phyloP scores from a whole-genome alignment of 2,113 vertebrate genomes.

The Microcebus ravelobensis region DNA sequence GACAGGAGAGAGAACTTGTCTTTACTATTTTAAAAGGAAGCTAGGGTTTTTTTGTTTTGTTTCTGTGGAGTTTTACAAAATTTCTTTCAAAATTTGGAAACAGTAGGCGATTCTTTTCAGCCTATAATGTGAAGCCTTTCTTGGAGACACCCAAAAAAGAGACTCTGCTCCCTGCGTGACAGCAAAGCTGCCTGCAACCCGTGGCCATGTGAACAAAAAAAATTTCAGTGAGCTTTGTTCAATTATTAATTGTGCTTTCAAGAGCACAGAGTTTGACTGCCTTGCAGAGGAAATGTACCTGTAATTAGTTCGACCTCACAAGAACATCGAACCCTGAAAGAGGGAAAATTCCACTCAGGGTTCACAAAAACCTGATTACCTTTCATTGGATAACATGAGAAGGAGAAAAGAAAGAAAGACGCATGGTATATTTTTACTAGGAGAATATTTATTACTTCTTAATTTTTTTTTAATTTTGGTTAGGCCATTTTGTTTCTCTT shows the following conservation, averaged over 20 bases:
- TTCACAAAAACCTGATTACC: constrained; percentile 46
- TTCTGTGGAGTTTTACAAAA: not conserved
- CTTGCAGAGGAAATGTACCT: constrained; percentile 72
- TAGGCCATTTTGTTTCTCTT: constrained; percentile 42
- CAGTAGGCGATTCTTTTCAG: constrained; percentile 26
- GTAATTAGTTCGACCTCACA: constrained; percentile 70
- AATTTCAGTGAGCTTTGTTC: constrained; percentile 69
- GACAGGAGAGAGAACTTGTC: constrained; percentile 6
- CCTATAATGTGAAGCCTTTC: constrained; percentile 16
- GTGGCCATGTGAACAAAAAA: constrained; percentile 31
- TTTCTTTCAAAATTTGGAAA: constrained; percentile 39
- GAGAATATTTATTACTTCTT: constrained; percentile 31
- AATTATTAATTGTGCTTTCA: constrained; percentile 73
- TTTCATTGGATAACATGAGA: constrained; percentile 40
- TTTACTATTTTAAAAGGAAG: constrained; percentile 5
- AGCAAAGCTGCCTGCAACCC: constrained; percentile 38
- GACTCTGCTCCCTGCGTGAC: constrained; percentile 26
- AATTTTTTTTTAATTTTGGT: not conserved
- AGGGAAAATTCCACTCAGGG: constrained; percentile 18
- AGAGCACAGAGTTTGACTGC: not conserved
- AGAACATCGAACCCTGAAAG: constrained; percentile 29
- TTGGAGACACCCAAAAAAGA: constrained; percentile 38
- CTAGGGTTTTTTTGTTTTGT: not conserved
- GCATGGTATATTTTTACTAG: constrained; percentile 29
- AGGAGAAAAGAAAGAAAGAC: not conserved